Evolutionary conservation across 2,888 invertebrate genomes (phyloP).

Genomic region (Ichneumoninae sp.): DNA sequence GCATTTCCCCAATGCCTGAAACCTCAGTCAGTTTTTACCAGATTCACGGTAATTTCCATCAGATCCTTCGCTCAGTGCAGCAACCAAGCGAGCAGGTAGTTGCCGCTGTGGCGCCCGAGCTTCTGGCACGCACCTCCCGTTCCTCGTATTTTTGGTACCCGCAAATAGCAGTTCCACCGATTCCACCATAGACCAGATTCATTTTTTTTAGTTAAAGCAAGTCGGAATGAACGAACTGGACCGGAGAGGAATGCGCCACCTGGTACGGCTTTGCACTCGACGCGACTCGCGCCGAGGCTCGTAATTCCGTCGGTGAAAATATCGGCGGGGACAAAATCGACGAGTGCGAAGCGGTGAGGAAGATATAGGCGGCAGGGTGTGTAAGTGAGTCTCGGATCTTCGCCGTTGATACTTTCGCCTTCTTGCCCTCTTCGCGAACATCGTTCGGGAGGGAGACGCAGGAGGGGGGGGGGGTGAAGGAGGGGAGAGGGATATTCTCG

Average conservation of each 20-base stretch:
- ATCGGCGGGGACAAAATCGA: conserved; percentile 27
- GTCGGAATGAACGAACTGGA: conserved; percentile 16
- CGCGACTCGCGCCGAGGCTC: conserved; percentile 65
- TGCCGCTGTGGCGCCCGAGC: too few species aligned
- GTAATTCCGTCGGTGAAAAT: conserved; percentile 63
- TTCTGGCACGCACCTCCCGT: too few species aligned
- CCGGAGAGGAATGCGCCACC: conserved; percentile 53
- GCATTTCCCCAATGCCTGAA: too few species aligned
- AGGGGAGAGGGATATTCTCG: conserved; percentile 66
- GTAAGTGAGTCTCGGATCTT: conserved; percentile 18
- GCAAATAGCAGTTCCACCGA: too few species aligned
- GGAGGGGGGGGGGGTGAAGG: too few species aligned
- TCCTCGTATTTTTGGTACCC: too few species aligned
- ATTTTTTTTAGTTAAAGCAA: background rate
- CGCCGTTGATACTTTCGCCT: conserved; percentile 59
- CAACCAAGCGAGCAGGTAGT: too few species aligned
- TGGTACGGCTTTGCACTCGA: conserved; percentile 69
- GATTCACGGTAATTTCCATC: too few species aligned
- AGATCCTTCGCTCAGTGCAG: too few species aligned
- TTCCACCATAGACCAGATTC: background rate
- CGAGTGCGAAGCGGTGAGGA: conserved; percentile 22
- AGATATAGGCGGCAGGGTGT: conserved; percentile 15
- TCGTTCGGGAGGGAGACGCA: conserved; percentile 42
- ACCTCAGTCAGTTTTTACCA: too few species aligned
- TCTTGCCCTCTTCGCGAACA: conserved; percentile 57